Evolutionary conservation across 2,888 invertebrate species (phyloP).

Genomic region (Lycophotia porphyrea): DNA sequence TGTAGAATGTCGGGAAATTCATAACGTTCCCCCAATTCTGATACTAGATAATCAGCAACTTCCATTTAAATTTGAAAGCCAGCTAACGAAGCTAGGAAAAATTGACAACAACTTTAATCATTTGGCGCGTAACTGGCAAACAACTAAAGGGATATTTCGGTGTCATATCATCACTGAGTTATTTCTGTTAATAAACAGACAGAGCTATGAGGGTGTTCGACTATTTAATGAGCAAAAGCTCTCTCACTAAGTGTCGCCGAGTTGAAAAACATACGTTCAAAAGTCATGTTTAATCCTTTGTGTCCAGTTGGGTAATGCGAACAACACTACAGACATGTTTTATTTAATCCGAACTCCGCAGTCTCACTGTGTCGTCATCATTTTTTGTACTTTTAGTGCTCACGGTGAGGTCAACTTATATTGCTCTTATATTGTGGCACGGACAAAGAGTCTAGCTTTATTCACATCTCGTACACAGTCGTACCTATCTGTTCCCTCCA

Average conservation of each 20-base stretch:
- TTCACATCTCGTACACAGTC: constrained; percentile 64
- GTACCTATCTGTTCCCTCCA: constrained; percentile 72
- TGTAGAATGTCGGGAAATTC: constrained; percentile 8
- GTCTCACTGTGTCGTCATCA: constrained; percentile 62
- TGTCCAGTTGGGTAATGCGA: constrained; percentile 52
- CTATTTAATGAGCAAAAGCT: constrained; percentile 61
- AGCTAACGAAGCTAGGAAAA: constrained; percentile 11
- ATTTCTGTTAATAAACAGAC: constrained; percentile 31
- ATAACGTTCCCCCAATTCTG: background rate
- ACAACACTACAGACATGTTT: constrained; percentile 66
- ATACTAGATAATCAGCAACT: constrained; percentile 30
- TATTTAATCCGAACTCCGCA: constrained; percentile 70
- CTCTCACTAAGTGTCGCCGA: constrained; percentile 53
- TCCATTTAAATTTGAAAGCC: constrained; percentile 31
- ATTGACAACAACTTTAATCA: background rate
- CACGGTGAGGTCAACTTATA: constrained; percentile 68
- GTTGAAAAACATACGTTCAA: constrained; percentile 58
- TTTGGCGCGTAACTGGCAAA: constrained; percentile 17
- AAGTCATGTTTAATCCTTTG: constrained; percentile 64
- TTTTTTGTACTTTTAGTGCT: constrained; percentile 73
- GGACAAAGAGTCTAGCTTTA: constrained; percentile 67
- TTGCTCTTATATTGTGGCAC: constrained; percentile 58
- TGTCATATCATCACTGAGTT: constrained; percentile 19
- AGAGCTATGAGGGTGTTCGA: constrained; percentile 33
- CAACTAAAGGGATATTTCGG: constrained; percentile 23